These are phyloP conservation scores for Neodiprion pinetum DNA, from an alignment of 1,140 invertebrate genomes.

Conservation along the genomic window DNA sequence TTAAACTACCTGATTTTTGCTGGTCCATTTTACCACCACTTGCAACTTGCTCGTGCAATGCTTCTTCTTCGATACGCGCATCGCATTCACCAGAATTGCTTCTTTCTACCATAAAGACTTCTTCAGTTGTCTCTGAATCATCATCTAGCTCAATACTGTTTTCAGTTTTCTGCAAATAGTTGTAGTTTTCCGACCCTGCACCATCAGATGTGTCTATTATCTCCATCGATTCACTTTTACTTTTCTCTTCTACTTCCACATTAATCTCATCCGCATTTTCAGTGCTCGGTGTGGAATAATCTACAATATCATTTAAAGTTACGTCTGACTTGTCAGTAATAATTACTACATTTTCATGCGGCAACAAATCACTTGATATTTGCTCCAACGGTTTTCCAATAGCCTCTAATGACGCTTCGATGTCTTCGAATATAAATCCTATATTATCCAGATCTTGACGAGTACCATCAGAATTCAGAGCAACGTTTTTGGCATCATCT, in stretches of 20 bases:
- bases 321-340: conserved; percentile 31
- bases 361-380: conserved; percentile 17
- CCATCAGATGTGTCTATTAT: conserved; percentile 9
- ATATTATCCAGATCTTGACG: conserved; percentile 19
- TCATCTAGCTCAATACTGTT: conserved; percentile 18
- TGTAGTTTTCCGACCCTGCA: background rate
- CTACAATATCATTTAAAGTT: conserved; percentile 56
- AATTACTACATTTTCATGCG: conserved; percentile 1
- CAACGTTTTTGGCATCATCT: conserved; percentile 32
- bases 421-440: conserved; percentile 40
- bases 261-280: conserved; percentile 16
- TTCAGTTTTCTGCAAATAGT: conserved; percentile 29
- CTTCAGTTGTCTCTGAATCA: background rate
- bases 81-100: background rate
- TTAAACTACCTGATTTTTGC: conserved; percentile 34
- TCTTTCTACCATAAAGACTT: background rate
- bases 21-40: conserved; percentile 10
- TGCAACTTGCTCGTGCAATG: conserved; percentile 11
- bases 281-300: conserved; percentile 25
- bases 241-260: conserved; percentile 22
- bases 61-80: conserved; percentile 9
- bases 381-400: conserved; percentile 31
- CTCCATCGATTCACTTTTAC: conserved; percentile 14
- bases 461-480: conserved; percentile 34
- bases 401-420: conserved; percentile 41